phyloP scores from a whole-genome alignment of 2,113 vertebrate species.

The Physeter macrocephalus region DNA sequence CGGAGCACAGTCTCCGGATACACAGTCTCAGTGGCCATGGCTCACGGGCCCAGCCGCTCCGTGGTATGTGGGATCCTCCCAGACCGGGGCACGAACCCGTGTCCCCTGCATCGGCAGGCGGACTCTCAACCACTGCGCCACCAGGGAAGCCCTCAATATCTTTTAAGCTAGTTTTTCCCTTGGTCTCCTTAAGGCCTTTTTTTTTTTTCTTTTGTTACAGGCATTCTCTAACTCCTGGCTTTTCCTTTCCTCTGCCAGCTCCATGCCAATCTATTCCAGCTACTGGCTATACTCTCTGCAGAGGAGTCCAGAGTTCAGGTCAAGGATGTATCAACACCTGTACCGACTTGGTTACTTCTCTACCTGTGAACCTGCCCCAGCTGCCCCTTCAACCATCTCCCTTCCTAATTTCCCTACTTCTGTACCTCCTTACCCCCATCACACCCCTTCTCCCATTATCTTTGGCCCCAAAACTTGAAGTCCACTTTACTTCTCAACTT shows the following conservation, averaged over 20 bases:
- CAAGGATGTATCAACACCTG: rapidly evolving
- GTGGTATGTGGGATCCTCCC: too few relatives aligned
- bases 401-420: not conserved
- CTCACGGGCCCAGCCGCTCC: too few relatives aligned
- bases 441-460: too few relatives aligned
- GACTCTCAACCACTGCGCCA: too few relatives aligned
- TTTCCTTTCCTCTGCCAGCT: not conserved
- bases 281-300: not conserved
- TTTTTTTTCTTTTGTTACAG: not conserved
- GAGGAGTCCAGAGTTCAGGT: rapidly evolving
- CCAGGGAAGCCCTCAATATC: too few relatives aligned
- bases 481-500: not conserved
- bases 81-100: too few relatives aligned
- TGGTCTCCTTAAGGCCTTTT: not conserved
- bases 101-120: too few relatives aligned
- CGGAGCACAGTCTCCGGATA: too few relatives aligned
- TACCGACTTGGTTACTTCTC: rapidly evolving
- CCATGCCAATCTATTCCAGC: too few relatives aligned
- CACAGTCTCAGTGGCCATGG: too few relatives aligned
- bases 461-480: not conserved
- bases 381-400: too few relatives aligned
- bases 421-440: rapidly evolving
- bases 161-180: not conserved
- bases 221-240: not conserved
- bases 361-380: not conserved